Base-by-base conservation (phyloP, 2,888 invertebrate genomes). In the Agonum fuliginosum region DNA sequence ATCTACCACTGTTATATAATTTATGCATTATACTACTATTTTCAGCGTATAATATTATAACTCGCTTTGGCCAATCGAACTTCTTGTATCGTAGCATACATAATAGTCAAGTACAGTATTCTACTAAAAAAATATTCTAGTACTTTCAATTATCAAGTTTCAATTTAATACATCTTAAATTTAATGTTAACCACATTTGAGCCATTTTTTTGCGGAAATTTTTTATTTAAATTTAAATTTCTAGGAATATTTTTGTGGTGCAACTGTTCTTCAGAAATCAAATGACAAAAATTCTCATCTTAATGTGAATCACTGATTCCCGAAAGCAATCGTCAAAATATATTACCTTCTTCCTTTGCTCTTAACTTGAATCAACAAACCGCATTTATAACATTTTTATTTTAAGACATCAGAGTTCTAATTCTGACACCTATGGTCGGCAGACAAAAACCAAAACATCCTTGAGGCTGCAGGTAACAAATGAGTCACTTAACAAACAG, bases 401-500 rank as follows among this genome's bases (percentile, higher is more conserved):
- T 67, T n/a, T 12, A 27, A 19, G 22, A 41, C 62, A 67, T 67
- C 67, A 67, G 6, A 62, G 62, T 67, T 67, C 67, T 67, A 67
- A 41, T 67, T 67, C 41, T 67, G 41, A 41, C 67, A 67, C 67
- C 67, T 67, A 67, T 67, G 37, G 22, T 41, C 67, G 19, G 41
- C 41, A 1, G 10, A 67, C 67, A 67, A 67, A 67, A 67, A 37
- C 41, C 34, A 62, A 62, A 54, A 62, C 34, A 62, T 62, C 67
- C 67, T 67, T 67, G 67, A 67, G 41, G 22, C 12, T 67, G 41
- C 67, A 67, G 67, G 67, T 67, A 67, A 41, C 20, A 54, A 54
- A 54, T 54, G 54, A 54, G 22, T 54, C 54, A 54, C 54, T 54
- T 54, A 54, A 19, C 54, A 54, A 54, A n/a, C 24, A 54, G 54